These are phyloP conservation scores for Bos javanicus DNA, from an alignment of 2,113 vertebrate species.

Conservation along the genomic window DNA sequence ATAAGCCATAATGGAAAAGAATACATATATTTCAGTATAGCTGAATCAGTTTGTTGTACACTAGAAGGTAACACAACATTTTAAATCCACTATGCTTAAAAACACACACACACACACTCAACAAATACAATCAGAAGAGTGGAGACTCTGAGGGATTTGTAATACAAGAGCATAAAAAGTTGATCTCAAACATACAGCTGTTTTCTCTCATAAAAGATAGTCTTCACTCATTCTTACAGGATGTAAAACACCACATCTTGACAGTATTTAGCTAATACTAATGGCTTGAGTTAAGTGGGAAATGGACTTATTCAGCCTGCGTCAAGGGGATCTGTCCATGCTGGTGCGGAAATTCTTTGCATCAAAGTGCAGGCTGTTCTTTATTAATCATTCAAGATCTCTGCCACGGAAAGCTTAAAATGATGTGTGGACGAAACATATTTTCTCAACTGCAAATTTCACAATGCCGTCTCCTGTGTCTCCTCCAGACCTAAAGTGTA, in stretches of 20 bases:
- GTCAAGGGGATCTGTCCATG: background rate
- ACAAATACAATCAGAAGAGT: background rate
- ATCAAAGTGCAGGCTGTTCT: background rate
- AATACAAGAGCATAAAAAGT: background rate
- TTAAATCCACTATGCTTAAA: background rate
- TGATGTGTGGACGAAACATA: background rate
- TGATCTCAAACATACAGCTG: background rate
- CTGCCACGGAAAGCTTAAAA: background rate
- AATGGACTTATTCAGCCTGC: background rate
- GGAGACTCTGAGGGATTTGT: background rate
- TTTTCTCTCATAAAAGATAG: background rate
- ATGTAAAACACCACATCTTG: background rate
- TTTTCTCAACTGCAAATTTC: background rate
- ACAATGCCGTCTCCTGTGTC: background rate
- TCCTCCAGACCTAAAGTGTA: background rate
- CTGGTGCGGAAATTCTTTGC: background rate
- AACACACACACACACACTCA: background rate
- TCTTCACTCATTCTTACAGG: background rate
- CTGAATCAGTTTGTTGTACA: background rate
- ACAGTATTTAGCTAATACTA: background rate
- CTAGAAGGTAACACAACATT: background rate
- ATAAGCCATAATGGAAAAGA: background rate
- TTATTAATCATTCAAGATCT: background rate
- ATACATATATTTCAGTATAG: background rate
- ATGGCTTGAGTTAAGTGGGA: background rate